Evolutionary conservation across 2,888 invertebrate species (phyloP).

Genomic region (Linnaemya vulpina): DNA sequence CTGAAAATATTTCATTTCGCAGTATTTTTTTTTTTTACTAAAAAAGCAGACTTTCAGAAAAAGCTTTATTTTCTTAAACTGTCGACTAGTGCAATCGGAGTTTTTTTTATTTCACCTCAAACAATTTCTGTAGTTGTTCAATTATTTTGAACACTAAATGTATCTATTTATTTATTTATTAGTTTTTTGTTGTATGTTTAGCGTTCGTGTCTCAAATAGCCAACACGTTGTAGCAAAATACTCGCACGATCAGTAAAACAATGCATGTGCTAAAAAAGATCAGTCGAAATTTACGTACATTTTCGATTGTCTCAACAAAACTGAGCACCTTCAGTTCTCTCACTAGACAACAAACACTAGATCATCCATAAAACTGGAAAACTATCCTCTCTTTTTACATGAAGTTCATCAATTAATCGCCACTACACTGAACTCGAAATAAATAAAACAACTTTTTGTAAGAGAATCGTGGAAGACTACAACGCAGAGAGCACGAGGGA

Average conservation of each 20-base stretch:
- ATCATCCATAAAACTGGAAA: too few species aligned
- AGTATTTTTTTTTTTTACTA: too few species aligned
- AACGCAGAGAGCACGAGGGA: neutral
- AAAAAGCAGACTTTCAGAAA: too few species aligned
- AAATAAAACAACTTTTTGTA: too few species aligned
- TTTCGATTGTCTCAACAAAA: neutral
- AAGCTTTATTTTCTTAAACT: neutral
- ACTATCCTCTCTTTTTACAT: neutral
- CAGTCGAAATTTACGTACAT: neutral
- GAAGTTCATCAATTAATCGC: neutral
- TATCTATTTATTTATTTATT: neutral
- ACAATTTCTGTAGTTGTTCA: slow-evolving; percentile 28
- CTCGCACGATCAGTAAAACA: neutral
- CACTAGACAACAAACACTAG: too few species aligned
- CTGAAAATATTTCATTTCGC: too few species aligned
- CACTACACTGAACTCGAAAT: too few species aligned
- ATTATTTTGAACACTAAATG: slow-evolving; percentile 6
- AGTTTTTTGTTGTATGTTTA: neutral
- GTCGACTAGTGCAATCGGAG: neutral
- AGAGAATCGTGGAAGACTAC: neutral
- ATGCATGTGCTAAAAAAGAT: neutral
- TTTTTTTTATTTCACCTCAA: neutral
- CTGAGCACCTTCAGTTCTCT: neutral
- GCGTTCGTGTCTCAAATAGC: neutral
- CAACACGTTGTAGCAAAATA: neutral